phyloP scores from a whole-genome alignment of 35 echinoderm and acorn worm genomes.

The Ptychodera flava region DNA sequence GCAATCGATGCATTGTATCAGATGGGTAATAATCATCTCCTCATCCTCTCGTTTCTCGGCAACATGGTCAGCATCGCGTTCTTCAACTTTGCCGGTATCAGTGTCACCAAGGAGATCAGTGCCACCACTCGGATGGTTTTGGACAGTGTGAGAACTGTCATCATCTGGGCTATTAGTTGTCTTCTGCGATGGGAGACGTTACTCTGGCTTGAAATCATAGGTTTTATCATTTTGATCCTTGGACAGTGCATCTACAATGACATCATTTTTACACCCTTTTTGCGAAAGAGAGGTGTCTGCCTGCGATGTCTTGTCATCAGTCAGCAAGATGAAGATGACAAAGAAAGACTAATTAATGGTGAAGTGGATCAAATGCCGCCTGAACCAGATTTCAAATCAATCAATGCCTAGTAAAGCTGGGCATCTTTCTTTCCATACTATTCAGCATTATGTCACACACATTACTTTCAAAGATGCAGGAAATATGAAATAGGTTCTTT shows the following conservation, averaged over 20 bases:
- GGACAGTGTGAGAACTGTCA: constrained; percentile 66
- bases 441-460: too few relatives aligned
- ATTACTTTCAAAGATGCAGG: too few relatives aligned
- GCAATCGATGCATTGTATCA: constrained; percentile 66
- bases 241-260: constrained; percentile 80
- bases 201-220: constrained; percentile 25
- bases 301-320: not conserved
- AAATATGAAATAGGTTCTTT: too few relatives aligned
- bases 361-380: too few relatives aligned
- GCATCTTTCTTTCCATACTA: too few relatives aligned
- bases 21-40: constrained; percentile 25
- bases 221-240: constrained; percentile 45
- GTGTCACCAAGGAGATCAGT: constrained; percentile 78
- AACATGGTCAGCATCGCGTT: constrained; percentile 83
- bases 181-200: constrained; percentile 56
- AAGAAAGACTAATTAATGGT: too few relatives aligned
- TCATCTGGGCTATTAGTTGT: constrained; percentile 58
- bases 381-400: too few relatives aligned
- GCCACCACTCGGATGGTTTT: constrained; percentile 87
- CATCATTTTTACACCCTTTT: constrained; percentile 43
- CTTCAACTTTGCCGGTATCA: constrained; percentile 88
- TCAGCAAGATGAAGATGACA: too few relatives aligned
- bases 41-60: constrained; percentile 51
- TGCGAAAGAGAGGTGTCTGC: constrained; percentile 8
- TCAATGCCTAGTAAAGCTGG: too few relatives aligned